A percentile compares a stretch with the other conserved stretches of the same genome.
Evolutionary conservation across 2,888 invertebrate genomes (phyloP).

Genomic region (Lasioglossum morio): DNA sequence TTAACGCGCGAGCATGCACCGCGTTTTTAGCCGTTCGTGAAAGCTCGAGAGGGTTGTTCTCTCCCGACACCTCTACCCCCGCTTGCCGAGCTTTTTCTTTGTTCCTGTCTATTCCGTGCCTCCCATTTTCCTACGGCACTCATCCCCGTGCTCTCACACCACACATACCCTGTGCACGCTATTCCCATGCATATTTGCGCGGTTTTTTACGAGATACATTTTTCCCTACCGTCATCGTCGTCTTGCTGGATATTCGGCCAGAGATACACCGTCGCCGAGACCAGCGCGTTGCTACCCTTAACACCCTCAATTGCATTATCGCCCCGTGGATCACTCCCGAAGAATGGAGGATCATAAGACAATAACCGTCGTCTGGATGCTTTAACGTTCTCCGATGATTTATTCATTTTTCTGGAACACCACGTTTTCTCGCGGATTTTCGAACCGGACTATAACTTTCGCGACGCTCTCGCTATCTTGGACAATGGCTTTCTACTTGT

Average conservation of each 20-base stretch:
- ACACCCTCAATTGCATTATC: slow-evolving; percentile 25
- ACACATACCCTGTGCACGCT: slow-evolving; percentile 58
- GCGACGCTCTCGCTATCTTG: not conserved
- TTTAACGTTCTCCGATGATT: not conserved
- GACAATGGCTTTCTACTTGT: slow-evolving; percentile 9
- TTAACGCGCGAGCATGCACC: slow-evolving; percentile 76
- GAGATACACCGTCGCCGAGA: slow-evolving; percentile 36
- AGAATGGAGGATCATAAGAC: not conserved
- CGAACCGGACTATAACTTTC: not conserved
- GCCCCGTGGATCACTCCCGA: not conserved
- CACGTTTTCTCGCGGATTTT: not conserved
- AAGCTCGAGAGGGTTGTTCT: slow-evolving; percentile 58
- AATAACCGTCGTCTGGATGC: not conserved
- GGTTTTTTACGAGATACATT: slow-evolving; percentile 79
- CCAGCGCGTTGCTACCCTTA: slow-evolving; percentile 27
- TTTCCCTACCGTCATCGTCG: slow-evolving; percentile 70
- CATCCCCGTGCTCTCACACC: slow-evolving; percentile 11
- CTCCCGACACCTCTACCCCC: not conserved
- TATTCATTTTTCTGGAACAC: not conserved
- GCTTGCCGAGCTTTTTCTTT: slow-evolving; percentile 18
- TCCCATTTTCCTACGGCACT: slow-evolving; percentile 34
- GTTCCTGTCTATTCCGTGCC: slow-evolving; percentile 44
- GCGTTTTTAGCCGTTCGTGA: slow-evolving; percentile 71
- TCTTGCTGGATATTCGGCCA: slow-evolving; percentile 64
- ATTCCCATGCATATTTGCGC: slow-evolving; percentile 80